Evolutionary conservation across 2,888 invertebrate genomes (phyloP).

Genomic region (Tetragonisca angustula): DNA sequence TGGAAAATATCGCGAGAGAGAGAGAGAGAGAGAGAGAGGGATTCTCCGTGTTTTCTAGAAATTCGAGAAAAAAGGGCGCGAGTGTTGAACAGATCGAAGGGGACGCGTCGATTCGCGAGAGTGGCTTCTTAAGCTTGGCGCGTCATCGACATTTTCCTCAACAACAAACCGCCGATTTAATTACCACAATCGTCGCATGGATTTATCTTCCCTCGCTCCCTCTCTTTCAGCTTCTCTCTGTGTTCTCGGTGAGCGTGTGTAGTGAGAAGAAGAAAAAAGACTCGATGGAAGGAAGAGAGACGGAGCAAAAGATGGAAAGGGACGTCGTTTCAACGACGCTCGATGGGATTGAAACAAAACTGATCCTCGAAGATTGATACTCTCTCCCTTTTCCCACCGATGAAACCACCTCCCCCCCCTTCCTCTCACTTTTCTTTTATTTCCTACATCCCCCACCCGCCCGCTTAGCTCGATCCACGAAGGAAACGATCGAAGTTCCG

Average conservation of each 20-base stretch:
- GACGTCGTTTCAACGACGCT: not conserved
- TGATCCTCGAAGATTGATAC: conserved; percentile 26
- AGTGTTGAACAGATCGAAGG: not conserved
- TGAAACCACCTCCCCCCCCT: not conserved
- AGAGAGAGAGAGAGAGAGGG: not conserved
- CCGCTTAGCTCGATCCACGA: not conserved
- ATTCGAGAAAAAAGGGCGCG: not conserved
- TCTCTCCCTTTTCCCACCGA: not conserved
- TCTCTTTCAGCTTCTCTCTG: too few relatives aligned
- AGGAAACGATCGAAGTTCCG: conserved; percentile 30
- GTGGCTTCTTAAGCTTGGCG: conserved; percentile 19
- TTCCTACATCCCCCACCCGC: too few relatives aligned
- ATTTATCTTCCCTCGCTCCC: conserved; percentile 1
- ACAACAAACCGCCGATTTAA: conserved; percentile 15
- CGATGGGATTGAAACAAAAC: conserved; percentile 35
- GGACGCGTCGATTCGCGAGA: not conserved
- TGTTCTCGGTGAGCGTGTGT: not conserved
- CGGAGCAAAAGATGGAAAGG: not conserved
- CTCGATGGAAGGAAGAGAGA: not conserved
- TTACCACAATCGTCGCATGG: conserved; percentile 24
- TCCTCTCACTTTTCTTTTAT: not conserved
- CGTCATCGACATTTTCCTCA: not conserved
- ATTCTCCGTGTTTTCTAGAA: not conserved
- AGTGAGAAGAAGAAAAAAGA: not conserved
- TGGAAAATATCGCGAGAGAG: conserved; percentile 10